Percentiles rank a stretch among this genome's conserved stretches.
These are phyloP conservation scores for Sebastes oblongus DNA, from an alignment of 2,797 vertebrate species.

Conservation along the genomic window DNA sequence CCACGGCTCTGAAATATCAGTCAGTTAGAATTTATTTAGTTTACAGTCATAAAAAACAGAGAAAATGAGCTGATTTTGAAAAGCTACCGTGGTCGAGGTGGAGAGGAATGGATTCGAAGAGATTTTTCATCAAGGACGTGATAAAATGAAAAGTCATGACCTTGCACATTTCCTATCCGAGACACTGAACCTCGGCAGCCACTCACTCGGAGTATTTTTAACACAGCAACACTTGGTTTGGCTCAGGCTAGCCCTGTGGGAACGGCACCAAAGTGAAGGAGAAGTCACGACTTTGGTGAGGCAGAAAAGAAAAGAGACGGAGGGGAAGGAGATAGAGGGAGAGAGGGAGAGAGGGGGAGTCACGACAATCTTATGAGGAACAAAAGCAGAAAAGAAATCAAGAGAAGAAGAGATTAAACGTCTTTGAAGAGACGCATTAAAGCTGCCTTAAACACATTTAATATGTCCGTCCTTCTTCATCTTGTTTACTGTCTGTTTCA, in stretches of 20 bases:
- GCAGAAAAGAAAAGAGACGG: too few relatives aligned
- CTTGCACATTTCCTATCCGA: neutral
- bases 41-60: neutral
- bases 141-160: neutral
- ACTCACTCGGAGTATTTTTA: too few relatives aligned
- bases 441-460: neutral
- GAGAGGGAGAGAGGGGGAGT: too few relatives aligned
- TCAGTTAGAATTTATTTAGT: too few relatives aligned
- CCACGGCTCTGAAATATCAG: too few relatives aligned
- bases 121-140: neutral
- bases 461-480: neutral
- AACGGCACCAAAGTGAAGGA: neutral
- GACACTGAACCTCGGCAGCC: neutral
- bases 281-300: neutral
- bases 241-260: too few relatives aligned
- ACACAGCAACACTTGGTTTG: too few relatives aligned
- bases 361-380: too few relatives aligned
- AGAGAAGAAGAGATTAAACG: neutral
- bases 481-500: neutral
- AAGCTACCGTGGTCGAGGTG: neutral
- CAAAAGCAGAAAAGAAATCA: neutral
- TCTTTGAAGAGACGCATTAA: too few relatives aligned
- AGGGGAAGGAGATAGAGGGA: too few relatives aligned
- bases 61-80: neutral
- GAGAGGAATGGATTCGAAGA: neutral